A percentile compares a stretch with the other conserved stretches of the same genome.
Conservation (phyloP, 2,797 vertebrate genomes). For the Neosilurus mollespiculum region DNA sequence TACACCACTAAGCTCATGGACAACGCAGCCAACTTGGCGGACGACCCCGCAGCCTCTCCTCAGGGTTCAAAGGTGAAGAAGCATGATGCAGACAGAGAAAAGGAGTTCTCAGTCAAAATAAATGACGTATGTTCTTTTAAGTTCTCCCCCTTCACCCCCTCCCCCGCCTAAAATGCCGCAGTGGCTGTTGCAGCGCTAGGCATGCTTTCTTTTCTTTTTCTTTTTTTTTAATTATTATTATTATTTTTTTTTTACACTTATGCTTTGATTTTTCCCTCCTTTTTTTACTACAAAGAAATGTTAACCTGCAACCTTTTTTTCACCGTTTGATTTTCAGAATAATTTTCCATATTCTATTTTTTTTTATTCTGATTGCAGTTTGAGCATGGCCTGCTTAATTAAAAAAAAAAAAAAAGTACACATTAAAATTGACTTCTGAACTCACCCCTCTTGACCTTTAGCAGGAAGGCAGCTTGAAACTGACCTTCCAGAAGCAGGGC, state of each 20-base stretch:
- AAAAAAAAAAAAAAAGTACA: too few relatives aligned
- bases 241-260: not conserved
- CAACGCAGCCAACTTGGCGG: slow-evolving; percentile 79
- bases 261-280: not conserved
- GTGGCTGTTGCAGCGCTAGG: slow-evolving; percentile 73
- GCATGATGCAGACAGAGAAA: slow-evolving; percentile 98
- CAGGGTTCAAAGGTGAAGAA: slow-evolving; percentile 99
- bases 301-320: slow-evolving; percentile 57
- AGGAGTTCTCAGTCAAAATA: slow-evolving; percentile 99
- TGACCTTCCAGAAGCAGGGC: slow-evolving; percentile 99
- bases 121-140: slow-evolving; percentile 99
- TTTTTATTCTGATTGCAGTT: not conserved
- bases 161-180: slow-evolving; percentile 29
- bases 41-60: slow-evolving; percentile 87
- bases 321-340: slow-evolving; percentile 51
- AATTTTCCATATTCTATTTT: not conserved
- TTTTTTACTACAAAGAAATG: slow-evolving; percentile 59
- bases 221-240: slow-evolving; percentile 4
- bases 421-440: slow-evolving; percentile 5
- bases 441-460: slow-evolving; percentile 54
- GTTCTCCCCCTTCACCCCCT: slow-evolving; percentile 70
- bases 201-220: slow-evolving; percentile 61
- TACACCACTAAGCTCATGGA: slow-evolving; percentile 98
- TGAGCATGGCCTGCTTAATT: slow-evolving; percentile 14
- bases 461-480: slow-evolving; percentile 96